phyloP scores from a whole-genome alignment of 2,888 invertebrate genomes.

The Campoplex nolae region DNA sequence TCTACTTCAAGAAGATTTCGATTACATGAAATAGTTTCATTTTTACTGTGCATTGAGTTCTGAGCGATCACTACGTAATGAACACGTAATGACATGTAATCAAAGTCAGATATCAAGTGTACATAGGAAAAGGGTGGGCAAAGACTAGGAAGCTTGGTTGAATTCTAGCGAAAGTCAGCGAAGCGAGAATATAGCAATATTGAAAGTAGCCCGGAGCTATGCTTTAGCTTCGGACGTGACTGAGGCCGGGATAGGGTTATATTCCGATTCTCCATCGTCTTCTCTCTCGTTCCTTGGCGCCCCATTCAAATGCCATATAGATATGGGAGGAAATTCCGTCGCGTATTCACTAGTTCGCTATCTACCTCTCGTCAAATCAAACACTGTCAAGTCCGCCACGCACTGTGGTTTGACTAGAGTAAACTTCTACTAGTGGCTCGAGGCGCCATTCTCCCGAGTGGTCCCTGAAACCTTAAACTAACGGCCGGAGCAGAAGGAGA shows the following conservation, averaged over 20 bases:
- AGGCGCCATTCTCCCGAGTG: constrained; percentile 66
- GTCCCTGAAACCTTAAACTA: constrained; percentile 61
- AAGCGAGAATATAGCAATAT: constrained; percentile 64
- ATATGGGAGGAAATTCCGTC: constrained; percentile 56
- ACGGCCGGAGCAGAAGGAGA: constrained; percentile 35
- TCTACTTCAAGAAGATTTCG: not conserved
- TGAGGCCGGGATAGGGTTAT: constrained; percentile 58
- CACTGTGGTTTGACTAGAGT: constrained; percentile 70
- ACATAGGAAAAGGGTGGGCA: not conserved
- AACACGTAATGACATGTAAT: constrained; percentile 46
- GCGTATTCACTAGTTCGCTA: constrained; percentile 40
- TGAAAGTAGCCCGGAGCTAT: constrained; percentile 64
- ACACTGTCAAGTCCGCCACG: constrained; percentile 71
- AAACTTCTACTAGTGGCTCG: constrained; percentile 71
- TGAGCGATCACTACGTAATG: constrained; percentile 21
- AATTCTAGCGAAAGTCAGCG: constrained; percentile 57
- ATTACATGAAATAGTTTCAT: not conserved
- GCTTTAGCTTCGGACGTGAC: constrained; percentile 63
- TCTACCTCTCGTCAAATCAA: constrained; percentile 71
- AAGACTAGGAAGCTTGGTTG: constrained; percentile 30
- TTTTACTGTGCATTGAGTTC: not conserved
- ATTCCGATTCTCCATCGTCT: constrained; percentile 42
- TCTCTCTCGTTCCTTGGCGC: constrained; percentile 24
- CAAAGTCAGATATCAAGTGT: constrained; percentile 46
- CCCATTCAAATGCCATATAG: constrained; percentile 24